A percentile compares a stretch with the other conserved stretches of the same genome.
Conservation (phyloP, 1,140 invertebrate genomes). For the Oreohelix idahoensis region DNA sequence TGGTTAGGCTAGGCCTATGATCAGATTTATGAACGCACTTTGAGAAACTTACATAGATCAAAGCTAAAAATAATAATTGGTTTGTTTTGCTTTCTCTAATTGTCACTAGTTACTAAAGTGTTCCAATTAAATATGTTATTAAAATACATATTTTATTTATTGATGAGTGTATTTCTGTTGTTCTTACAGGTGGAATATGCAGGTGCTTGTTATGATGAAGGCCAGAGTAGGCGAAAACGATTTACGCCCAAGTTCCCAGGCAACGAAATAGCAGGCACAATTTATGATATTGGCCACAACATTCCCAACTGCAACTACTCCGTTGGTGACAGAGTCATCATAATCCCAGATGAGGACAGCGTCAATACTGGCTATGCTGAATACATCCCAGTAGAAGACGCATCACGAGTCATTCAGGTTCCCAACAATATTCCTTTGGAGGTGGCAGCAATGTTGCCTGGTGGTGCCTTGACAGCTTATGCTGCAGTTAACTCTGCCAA, state of each 20-base stretch:
- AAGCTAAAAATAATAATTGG: too few species aligned
- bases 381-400: conserved; percentile 60
- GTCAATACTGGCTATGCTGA: conserved; percentile 61
- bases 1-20: too few species aligned
- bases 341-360: conserved; percentile 59
- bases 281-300: conserved; percentile 62
- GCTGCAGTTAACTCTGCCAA: conserved; percentile 63
- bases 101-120: too few species aligned
- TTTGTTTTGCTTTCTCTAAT: too few species aligned
- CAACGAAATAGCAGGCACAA: conserved; percentile 63
- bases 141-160: too few species aligned
- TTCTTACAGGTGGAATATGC: conserved; percentile 57
- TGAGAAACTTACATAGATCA: too few species aligned
- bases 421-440: conserved; percentile 62
- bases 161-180: too few species aligned
- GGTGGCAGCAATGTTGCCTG: conserved; percentile 65
- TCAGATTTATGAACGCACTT: too few species aligned
- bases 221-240: conserved; percentile 52
- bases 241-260: conserved; percentile 62
- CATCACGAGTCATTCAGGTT: conserved; percentile 57
- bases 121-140: too few species aligned
- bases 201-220: conserved; percentile 65
- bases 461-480: conserved; percentile 64
- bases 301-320: conserved; percentile 66
- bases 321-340: conserved; percentile 59